A percentile compares a stretch with the other conserved stretches of the same genome.
phyloP scores from a whole-genome alignment of 2,888 invertebrate genomes.

The Ophraella communa region DNA sequence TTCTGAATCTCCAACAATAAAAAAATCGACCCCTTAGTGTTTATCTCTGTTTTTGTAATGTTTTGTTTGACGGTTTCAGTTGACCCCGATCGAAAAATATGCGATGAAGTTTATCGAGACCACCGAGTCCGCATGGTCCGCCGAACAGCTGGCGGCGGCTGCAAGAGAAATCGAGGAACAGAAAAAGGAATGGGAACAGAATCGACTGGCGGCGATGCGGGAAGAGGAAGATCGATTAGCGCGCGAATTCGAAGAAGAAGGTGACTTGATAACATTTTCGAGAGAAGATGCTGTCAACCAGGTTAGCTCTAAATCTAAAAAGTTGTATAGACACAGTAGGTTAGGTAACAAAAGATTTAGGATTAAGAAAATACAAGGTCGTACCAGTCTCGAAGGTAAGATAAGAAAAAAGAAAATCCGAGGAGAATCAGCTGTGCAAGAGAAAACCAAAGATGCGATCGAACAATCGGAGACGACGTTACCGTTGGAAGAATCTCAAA shows the following conservation, averaged over 20 bases:
- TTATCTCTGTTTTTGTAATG: too few species aligned
- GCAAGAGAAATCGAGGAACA: constrained; percentile 87
- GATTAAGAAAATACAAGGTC: constrained; percentile 16
- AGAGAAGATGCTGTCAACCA: constrained; percentile 82
- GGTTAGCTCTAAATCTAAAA: constrained; percentile 71
- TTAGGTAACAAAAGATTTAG: constrained; percentile 31
- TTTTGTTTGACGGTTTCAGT: too few species aligned
- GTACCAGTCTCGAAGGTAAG: constrained; percentile 7
- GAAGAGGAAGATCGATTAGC: constrained; percentile 71
- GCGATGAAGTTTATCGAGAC: constrained; percentile 93
- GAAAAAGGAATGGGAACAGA: constrained; percentile 88
- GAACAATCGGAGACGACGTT: constrained; percentile 14
- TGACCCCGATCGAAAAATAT: constrained; percentile 93
- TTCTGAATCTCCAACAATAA: too few species aligned
- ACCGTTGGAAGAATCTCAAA: constrained; percentile 18
- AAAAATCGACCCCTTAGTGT: neutral
- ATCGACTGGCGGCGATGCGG: constrained; percentile 74
- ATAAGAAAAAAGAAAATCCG: constrained; percentile 11
- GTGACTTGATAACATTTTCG: constrained; percentile 75
- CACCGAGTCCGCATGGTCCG: constrained; percentile 78
- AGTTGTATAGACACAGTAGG: constrained; percentile 40
- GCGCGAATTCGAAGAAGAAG: constrained; percentile 66
- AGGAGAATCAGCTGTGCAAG: neutral
- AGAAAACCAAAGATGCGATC: constrained; percentile 19
- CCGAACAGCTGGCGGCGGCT: constrained; percentile 86